These are phyloP conservation scores for Hephaestus fuliginosus DNA, from an alignment of 2,797 vertebrate genomes.

Conservation along the genomic window DNA sequence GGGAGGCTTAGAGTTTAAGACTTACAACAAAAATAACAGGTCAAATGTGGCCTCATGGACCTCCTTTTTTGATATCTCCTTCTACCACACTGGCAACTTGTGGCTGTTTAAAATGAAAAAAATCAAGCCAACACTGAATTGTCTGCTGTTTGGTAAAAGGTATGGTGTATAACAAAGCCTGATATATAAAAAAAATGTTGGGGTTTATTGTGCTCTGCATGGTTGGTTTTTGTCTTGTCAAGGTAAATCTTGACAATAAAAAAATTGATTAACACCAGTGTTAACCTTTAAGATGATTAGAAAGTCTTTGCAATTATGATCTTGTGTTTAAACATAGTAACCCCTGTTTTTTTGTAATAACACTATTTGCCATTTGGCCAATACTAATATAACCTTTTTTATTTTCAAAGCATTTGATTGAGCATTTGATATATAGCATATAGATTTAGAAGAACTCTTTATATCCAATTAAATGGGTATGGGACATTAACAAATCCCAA, in stretches of 20 bases:
- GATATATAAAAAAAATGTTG: not conserved
- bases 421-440: not conserved
- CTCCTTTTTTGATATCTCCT: constrained; percentile 3
- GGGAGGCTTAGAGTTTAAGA: constrained; percentile 43
- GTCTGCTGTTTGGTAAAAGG: not conserved
- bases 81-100: not conserved
- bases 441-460: not conserved
- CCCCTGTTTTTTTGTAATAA: not conserved
- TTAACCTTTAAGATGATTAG: not conserved
- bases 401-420: not conserved
- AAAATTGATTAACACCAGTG: not conserved
- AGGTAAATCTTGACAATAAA: not conserved
- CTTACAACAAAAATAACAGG: constrained; percentile 9
- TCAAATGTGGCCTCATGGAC: constrained; percentile 26
- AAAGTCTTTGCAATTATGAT: not conserved
- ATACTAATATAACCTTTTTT: not conserved
- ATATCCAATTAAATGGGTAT: not conserved
- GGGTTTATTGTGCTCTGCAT: no score
- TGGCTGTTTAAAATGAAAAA: not conserved
- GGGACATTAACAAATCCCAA: not conserved
- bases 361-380: not conserved
- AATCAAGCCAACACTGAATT: not conserved
- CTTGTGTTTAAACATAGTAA: not conserved
- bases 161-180: not conserved
- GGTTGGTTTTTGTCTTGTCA: no score